These are phyloP conservation scores for Muscidifurax raptorellus DNA, from an alignment of 1,140 invertebrate species.

Conservation along the genomic window DNA sequence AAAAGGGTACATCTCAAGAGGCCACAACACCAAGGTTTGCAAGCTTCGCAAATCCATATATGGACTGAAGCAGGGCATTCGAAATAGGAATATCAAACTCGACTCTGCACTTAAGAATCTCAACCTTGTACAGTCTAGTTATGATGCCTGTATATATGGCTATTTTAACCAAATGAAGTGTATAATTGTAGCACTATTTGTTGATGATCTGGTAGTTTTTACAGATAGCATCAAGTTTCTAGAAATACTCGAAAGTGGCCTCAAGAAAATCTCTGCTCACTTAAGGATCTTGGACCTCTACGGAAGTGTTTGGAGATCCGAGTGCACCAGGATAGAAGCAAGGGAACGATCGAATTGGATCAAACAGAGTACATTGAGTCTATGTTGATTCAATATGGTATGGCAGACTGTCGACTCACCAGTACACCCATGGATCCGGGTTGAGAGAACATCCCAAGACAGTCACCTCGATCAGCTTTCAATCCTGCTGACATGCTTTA, in stretches of 20 bases:
- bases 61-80: background rate
- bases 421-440: background rate
- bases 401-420: background rate
- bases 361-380: conserved; percentile 5
- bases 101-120: too few species aligned
- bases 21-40: background rate
- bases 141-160: too few species aligned
- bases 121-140: too few species aligned
- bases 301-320: conserved; percentile 54
- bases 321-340: conserved; percentile 37
- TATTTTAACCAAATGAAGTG: too few species aligned
- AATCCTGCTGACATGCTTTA: background rate
- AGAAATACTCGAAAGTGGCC: too few species aligned
- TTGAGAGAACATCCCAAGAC: background rate
- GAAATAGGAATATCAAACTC: too few species aligned
- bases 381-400: background rate
- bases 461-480: background rate
- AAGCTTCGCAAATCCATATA: background rate
- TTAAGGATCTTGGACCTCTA: conserved; percentile 56
- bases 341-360: conserved; percentile 11
- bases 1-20: background rate
- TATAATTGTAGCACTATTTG: too few species aligned
- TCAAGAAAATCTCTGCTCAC: conserved; percentile 45
- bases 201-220: too few species aligned
- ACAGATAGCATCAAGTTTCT: too few species aligned